phyloP scores from a whole-genome alignment of 2,797 vertebrate genomes.

The Cacajao melanocephalus region DNA sequence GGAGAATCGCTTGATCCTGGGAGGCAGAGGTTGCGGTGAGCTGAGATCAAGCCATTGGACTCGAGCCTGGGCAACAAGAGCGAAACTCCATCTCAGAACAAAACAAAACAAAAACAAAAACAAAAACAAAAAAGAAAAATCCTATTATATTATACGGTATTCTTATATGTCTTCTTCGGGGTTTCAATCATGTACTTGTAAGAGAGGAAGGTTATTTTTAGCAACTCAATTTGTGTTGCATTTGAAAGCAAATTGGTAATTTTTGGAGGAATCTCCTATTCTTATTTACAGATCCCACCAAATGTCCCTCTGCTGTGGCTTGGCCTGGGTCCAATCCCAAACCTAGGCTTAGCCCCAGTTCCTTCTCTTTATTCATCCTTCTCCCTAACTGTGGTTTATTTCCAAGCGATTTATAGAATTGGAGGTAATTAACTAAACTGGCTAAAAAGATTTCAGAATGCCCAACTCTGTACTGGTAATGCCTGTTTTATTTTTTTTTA shows the following conservation, averaged over 20 bases:
- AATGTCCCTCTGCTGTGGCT: background rate
- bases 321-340: background rate
- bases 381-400: background rate
- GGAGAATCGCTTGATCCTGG: too few relatives aligned
- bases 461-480: background rate
- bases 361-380: background rate
- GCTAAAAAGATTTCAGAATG: background rate
- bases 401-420: background rate
- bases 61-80: too few relatives aligned
- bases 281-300: background rate
- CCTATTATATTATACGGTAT: background rate
- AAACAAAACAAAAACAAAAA: too few relatives aligned
- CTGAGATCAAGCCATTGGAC: too few relatives aligned
- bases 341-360: background rate
- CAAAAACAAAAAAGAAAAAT: background rate
- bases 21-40: too few relatives aligned
- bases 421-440: background rate
- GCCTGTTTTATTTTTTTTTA: background rate
- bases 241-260: background rate
- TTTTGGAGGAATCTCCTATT: background rate
- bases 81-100: too few relatives aligned
- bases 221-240: background rate
- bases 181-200: background rate
- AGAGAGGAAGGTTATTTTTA: slow-evolving; percentile 1
- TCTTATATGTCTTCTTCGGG: background rate